phyloP scores from a whole-genome alignment of 2,113 vertebrate genomes.

The Aythya baeri region DNA sequence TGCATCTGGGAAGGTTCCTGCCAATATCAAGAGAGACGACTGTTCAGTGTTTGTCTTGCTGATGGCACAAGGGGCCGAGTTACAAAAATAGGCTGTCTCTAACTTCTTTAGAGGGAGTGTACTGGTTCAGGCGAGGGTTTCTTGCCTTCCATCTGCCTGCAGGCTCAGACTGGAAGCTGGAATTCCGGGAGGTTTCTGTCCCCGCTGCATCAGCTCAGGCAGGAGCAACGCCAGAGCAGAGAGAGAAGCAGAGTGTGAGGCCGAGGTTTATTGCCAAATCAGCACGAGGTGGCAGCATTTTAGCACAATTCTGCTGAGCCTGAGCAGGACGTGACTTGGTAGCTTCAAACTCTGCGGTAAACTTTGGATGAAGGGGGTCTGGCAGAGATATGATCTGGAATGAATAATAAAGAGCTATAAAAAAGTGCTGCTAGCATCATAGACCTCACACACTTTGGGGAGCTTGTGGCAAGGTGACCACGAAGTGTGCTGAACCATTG shows the following conservation, averaged over 20 bases:
- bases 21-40: background rate
- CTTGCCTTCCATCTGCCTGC: background rate
- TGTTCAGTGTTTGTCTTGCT: background rate
- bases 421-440: background rate
- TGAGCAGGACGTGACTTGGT: rapidly evolving
- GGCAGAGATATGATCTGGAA: rapidly evolving
- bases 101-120: background rate
- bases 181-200: background rate
- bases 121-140: background rate
- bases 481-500: background rate
- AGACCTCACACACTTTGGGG: background rate
- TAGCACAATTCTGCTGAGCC: background rate
- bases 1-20: background rate
- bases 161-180: background rate
- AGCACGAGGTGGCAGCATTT: constrained; percentile 71
- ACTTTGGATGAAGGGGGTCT: too few relatives aligned
- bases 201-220: too few relatives aligned
- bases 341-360: rapidly evolving
- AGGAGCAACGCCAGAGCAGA: background rate
- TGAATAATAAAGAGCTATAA: background rate
- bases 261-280: background rate
- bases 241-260: rapidly evolving
- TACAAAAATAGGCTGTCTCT: background rate
- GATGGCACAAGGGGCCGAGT: background rate
- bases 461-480: background rate